phyloP scores from a whole-genome alignment of 2,797 vertebrate species.

The Apodemus agrarius region DNA sequence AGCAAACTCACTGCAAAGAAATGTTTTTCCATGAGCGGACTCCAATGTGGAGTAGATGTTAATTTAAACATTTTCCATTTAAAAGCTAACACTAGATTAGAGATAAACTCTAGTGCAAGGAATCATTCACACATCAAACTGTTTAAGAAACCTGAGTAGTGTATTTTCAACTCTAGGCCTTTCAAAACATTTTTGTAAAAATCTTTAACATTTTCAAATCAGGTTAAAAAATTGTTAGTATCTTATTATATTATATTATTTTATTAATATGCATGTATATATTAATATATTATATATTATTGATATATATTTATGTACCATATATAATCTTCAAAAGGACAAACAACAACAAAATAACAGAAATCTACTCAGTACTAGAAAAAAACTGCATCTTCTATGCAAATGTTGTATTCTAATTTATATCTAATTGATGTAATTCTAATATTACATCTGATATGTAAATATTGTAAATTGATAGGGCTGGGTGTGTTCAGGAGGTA shows the following conservation, averaged over 20 bases:
- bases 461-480: neutral
- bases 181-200: constrained; percentile 24
- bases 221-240: neutral
- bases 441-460: neutral
- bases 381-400: neutral
- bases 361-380: neutral
- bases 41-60: neutral
- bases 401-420: neutral
- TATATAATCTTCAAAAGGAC: neutral
- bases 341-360: neutral
- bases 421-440: no score
- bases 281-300: neutral
- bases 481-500: neutral
- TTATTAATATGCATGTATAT: neutral
- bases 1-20: neutral
- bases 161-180: neutral
- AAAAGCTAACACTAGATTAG: neutral
- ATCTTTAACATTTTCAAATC: constrained; percentile 7
- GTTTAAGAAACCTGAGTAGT: neutral
- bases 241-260: neutral
- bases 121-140: neutral
- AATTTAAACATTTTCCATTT: neutral
- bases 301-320: neutral
- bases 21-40: neutral
- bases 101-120: neutral